These are phyloP conservation scores for Onychorhynchus coronatus DNA, from an alignment of 2,113 vertebrate species.

Conservation along the genomic window DNA sequence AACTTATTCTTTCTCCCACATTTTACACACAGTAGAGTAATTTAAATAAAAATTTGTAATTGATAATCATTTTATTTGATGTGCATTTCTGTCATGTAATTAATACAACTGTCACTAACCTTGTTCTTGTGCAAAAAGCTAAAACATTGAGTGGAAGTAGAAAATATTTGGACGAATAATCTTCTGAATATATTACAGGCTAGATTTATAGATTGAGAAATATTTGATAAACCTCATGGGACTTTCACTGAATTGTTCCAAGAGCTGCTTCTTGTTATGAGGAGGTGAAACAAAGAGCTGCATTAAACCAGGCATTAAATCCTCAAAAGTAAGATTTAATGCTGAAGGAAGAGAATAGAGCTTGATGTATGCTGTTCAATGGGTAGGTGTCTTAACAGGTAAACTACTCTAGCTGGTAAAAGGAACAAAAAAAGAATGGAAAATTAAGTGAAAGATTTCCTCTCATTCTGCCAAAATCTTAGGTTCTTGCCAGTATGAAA, in stretches of 20 bases:
- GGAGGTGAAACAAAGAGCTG: conserved; percentile 36
- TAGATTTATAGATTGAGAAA: conserved; percentile 61
- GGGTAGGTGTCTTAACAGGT: not conserved
- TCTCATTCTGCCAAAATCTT: not conserved
- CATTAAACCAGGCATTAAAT: not conserved
- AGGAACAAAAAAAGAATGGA: not conserved
- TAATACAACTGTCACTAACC: conserved; percentile 54
- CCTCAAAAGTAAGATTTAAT: not conserved
- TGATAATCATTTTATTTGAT: conserved; percentile 47
- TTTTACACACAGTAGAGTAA: not conserved
- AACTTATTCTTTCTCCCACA: conserved; percentile 20
- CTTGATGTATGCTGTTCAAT: not conserved
- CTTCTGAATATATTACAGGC: conserved; percentile 35
- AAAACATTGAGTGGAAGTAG: conserved; percentile 1
- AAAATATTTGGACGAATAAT: conserved; percentile 51
- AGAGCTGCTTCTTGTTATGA: conserved; percentile 52
- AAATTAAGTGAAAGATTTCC: not conserved
- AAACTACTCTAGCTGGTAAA: not conserved
- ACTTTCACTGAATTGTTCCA: conserved; percentile 54
- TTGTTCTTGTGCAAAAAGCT: conserved; percentile 28
- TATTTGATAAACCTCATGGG: conserved; percentile 58
- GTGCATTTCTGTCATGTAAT: conserved; percentile 49
- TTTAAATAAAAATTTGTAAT: conserved; percentile 71
- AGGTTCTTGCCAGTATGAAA: not conserved
- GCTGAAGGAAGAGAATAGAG: not conserved